Percentiles rank a stretch among this genome's conserved stretches.
Conservation (phyloP, 2,888 invertebrate genomes). For the Pseudococcus longispinus region DNA sequence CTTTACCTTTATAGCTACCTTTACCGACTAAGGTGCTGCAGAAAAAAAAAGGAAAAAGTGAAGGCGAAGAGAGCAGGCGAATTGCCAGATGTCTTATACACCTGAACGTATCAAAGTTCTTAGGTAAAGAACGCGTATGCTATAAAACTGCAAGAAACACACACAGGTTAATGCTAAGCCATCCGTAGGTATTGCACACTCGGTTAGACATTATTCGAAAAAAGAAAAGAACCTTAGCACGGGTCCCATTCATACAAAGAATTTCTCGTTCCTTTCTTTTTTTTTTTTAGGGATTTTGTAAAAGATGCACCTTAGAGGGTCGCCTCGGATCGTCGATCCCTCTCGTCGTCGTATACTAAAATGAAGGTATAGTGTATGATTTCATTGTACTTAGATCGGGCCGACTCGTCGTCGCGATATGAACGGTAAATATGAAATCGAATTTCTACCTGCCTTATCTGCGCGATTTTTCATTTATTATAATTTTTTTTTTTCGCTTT, state of each 20-base stretch:
- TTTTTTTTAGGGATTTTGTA: slow-evolving; percentile 33
- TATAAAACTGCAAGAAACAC: slow-evolving; percentile 49
- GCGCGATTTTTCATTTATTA: slow-evolving; percentile 33
- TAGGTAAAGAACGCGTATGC: not conserved
- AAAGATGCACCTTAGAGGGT: slow-evolving; percentile 46
- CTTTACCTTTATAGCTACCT: not conserved
- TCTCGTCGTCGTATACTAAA: not conserved
- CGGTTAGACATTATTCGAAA: slow-evolving; percentile 51
- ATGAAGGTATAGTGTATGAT: not conserved
- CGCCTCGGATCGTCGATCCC: slow-evolving; percentile 10
- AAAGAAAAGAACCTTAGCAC: slow-evolving; percentile 43
- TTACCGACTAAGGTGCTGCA: not conserved
- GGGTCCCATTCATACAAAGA: slow-evolving; percentile 50
- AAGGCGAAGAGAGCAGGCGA: not conserved
- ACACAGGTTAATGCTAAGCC: slow-evolving; percentile 53
- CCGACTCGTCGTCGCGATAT: not conserved
- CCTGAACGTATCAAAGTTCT: slow-evolving; percentile 42
- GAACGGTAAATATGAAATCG: slow-evolving; percentile 42
- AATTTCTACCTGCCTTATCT: slow-evolving; percentile 45
- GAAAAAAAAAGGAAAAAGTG: slow-evolving; percentile 7
- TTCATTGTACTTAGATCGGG: not conserved
- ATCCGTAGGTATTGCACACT: slow-evolving; percentile 48
- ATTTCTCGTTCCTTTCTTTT: slow-evolving; percentile 44
- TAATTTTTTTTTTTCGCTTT: slow-evolving; percentile 29
- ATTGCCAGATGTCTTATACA: slow-evolving; percentile 34